Base-by-base conservation (phyloP, 2,797 vertebrate species). In the Hephaestus fuliginosus region DNA sequence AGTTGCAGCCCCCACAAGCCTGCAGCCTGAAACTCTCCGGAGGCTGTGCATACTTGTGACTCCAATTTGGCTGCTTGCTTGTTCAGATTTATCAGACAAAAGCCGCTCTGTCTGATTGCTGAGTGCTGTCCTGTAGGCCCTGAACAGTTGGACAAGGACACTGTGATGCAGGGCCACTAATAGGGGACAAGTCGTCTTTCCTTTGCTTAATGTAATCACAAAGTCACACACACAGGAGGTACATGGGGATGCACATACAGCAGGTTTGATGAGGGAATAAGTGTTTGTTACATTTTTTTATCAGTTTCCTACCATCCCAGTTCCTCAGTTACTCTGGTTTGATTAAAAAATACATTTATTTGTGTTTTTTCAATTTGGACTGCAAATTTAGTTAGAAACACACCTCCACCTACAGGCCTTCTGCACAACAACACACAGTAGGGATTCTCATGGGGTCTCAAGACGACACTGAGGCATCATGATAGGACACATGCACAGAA, bases 21-120 rank as follows among this genome's bases (percentile, higher is more conserved):
- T 17, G 53, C 51, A 67, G 68, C 28, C 81, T 81, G 58, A 41
- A 80, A 69, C 51, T 73, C 70, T 81, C 70, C 39, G 57, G 60
- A 62, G 60, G 71, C 43, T 51, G 30, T 56, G n/a, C 15, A 46
- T 30, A n/a, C 94, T 92, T 93, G 92, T 96, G 95, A 95, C 85
- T 94, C 70, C 79, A 88, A 93, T 96, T 95, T 85, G 43, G 55
- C 76, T 68, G n/a, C 7, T 74, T 62, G 68, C 78, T 77, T 69
- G 48, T 83, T 78, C n/a, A 68, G 18, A 85, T 55, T 74, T 55
- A 70, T 76, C 63, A 80, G 84, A 95, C 94, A 94, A 89, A 86
- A 84, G 83, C 69, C 53, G 56, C 86, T 79, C 77, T 95, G 93
- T 93, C 57, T 87, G 86, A 80, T 20, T 68, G 68, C 64, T 66